Conservation (phyloP, 2,797 vertebrate species). For the Fratercula arctica region DNA sequence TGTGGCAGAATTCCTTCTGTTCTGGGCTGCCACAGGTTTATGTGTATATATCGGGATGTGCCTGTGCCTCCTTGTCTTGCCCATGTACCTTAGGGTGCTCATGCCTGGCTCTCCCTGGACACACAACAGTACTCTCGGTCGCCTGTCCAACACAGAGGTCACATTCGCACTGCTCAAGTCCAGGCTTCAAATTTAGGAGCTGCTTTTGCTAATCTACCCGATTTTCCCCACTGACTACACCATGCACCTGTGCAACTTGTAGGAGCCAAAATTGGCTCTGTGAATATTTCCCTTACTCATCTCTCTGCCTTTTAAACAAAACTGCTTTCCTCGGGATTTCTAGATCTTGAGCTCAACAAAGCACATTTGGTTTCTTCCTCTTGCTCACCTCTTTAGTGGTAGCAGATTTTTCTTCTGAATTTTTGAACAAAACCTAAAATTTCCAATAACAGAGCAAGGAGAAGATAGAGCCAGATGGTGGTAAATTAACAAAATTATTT, state of each 20-base stretch:
- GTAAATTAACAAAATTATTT: not conserved
- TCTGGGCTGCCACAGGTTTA: not conserved
- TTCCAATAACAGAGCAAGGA: not conserved
- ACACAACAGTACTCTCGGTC: rapidly evolving
- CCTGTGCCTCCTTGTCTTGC: not conserved
- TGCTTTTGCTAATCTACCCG: not conserved
- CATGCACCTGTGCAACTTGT: rapidly evolving
- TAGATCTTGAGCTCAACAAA: not conserved
- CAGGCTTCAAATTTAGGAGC: not conserved
- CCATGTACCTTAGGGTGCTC: not conserved
- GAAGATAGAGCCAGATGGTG: not conserved
- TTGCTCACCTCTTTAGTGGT: not conserved
- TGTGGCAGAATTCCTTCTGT: not conserved
- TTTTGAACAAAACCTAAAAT: not conserved
- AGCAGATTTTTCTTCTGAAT: not conserved
- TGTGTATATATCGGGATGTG: not conserved
- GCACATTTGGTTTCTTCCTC: not conserved
- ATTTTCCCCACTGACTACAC: not conserved
- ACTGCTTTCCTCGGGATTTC: not conserved
- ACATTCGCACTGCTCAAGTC: not conserved
- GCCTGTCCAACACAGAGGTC: not conserved
- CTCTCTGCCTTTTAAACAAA: not conserved
- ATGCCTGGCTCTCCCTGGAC: not conserved
- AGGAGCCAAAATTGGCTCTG: not conserved
- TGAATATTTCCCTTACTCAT: not conserved